Evolutionary conservation across 2,113 vertebrate species (phyloP), one percentile per base, ranked within the genome.

Genomic region (Hiodon alosoides): DNA sequence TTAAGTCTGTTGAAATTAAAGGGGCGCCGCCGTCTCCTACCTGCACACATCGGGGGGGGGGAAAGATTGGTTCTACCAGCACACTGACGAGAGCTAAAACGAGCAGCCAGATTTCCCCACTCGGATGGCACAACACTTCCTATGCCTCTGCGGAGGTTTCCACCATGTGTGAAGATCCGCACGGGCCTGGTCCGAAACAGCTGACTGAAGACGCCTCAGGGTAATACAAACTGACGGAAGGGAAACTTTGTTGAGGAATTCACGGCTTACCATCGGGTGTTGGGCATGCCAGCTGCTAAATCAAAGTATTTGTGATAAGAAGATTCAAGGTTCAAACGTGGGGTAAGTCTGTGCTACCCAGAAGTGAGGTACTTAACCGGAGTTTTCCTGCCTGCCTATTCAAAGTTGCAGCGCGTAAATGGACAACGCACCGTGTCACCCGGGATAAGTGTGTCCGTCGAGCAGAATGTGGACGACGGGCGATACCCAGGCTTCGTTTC

Each of bases 1-100:
- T 75, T 69, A 75, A 58, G 66, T 67, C 17, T 52, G 48, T 75
- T 46, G 66, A 73, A 65, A 65, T 46, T 31, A 65, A 31, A 3
- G 16, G 62, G 62, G 47, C 62, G 17, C 62, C 7, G 16, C 62
- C 9, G 62, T 46, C 62, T 4, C 17, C n/a, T 65, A 16, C 17
- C 62, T 7, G 62, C 6, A 46, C 62, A 65, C 62, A 46, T 3
- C 17, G n/a, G n/a, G 67, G 51, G 31, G 67, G n/a, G 31, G 67
- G 7, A 7, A 54, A 14, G 8, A 69, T 4, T 9, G 52, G n/a
- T 17, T 54, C 16, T 2, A 8, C 7, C 47, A 69, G 52, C 68
- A 55, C 48, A 54, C 68, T 51, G 16, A 69, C n/a, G 68, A 53
- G 31, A 31, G 31, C 31, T 31, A 31, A 31, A 31, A 31, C 1